phyloP scores from a whole-genome alignment of 2,113 vertebrate species.

The Chinchilla lanigera region DNA sequence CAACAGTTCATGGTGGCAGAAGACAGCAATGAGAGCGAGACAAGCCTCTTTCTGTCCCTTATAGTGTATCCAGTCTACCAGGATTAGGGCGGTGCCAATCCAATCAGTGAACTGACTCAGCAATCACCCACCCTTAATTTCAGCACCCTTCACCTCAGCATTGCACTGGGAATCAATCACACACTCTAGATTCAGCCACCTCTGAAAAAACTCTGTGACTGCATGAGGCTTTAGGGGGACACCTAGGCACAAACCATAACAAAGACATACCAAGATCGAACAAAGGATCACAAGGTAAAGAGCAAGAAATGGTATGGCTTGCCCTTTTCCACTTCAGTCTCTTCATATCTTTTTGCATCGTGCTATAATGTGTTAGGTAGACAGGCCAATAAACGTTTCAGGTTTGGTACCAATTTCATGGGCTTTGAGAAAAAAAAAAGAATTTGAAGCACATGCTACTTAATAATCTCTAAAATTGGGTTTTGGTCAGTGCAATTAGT shows the following conservation, averaged over 20 bases:
- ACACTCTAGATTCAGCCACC: background rate
- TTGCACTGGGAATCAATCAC: background rate
- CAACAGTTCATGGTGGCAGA: background rate
- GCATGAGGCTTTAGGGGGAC: background rate
- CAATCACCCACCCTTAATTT: background rate
- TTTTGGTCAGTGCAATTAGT: conserved; percentile 60
- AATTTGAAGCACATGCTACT: conserved; percentile 65
- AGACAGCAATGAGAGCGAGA: background rate
- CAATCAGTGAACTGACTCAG: background rate
- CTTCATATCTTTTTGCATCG: conserved; percentile 74
- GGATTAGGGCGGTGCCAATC: background rate
- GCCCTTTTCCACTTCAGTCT: conserved; percentile 77
- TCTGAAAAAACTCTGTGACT: background rate
- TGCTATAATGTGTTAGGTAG: conserved; percentile 79
- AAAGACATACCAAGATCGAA: conserved; percentile 76
- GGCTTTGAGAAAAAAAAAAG: conserved; percentile 71
- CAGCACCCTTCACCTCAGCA: background rate
- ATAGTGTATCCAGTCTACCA: background rate
- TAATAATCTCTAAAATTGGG: conserved; percentile 68
- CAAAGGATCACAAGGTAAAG: conserved; percentile 80
- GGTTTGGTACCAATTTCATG: conserved; percentile 79
- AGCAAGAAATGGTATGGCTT: conserved; percentile 76
- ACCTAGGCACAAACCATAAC: background rate
- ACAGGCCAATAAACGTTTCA: conserved; percentile 74
- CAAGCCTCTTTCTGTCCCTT: background rate